A percentile compares a stretch with the other conserved stretches of the same genome.
Conservation (phyloP, 1,140 invertebrate species). For the Drosophila arawakana region DNA sequence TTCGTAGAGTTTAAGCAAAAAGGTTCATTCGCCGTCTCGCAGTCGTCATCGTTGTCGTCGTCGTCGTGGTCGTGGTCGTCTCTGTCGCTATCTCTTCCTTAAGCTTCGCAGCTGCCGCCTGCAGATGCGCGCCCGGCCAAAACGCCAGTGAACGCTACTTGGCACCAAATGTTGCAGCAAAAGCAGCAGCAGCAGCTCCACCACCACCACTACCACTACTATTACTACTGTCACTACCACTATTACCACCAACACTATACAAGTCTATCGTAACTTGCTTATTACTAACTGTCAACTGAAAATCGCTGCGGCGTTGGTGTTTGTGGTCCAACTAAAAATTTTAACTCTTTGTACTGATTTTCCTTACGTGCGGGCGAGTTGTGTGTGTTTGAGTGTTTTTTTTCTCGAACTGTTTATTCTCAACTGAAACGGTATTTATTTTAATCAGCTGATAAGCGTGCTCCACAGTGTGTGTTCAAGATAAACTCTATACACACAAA, state of each 20-base stretch:
- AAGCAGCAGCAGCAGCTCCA: constrained; percentile 8
- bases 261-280: constrained; percentile 21
- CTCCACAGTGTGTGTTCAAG: constrained; percentile 16
- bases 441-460: constrained; percentile 60
- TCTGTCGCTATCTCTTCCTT: constrained; percentile 42
- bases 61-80: constrained; percentile 16
- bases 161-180: constrained; percentile 39
- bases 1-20: constrained; percentile 81
- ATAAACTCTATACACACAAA: constrained; percentile 29
- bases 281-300: constrained; percentile 23
- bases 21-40: constrained; percentile 61
- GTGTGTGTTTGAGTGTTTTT: not conserved
- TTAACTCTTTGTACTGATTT: constrained; percentile 6
- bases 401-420: constrained; percentile 22
- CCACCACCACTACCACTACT: constrained; percentile 1
- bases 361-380: not conserved
- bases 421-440: constrained; percentile 37
- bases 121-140: constrained; percentile 54
- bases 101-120: constrained; percentile 52
- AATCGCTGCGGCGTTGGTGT: constrained; percentile 5
- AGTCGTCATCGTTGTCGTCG: constrained; percentile 18
- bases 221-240: not conserved
- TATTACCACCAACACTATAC: constrained; percentile 6
- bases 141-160: constrained; percentile 33
- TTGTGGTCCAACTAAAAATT: constrained; percentile 19